phyloP scores from a whole-genome alignment of 30 jellyfish, hydroid and myxozoan species.

The Aurelia sp. region DNA sequence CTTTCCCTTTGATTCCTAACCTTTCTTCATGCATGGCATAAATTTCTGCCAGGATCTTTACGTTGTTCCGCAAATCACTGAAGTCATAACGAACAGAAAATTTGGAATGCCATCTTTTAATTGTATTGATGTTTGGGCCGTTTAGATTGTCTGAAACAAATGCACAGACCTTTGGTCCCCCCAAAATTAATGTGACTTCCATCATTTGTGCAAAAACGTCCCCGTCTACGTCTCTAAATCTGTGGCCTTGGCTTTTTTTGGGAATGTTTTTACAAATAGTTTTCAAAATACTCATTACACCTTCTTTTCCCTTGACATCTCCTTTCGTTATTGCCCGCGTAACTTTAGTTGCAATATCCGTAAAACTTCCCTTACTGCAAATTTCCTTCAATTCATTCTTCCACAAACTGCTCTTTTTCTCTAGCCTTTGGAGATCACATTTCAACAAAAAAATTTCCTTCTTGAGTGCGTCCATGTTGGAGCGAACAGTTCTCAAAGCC shows the following conservation, averaged over 20 bases:
- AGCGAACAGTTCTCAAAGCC: neutral
- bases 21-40: constrained; percentile 24
- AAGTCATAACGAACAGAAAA: constrained; percentile 28
- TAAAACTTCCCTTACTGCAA: constrained; percentile 27
- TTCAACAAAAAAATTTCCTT: constrained; percentile 4
- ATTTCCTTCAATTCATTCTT: constrained; percentile 19
- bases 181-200: constrained; percentile 34
- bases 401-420: neutral
- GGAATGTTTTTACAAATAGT: neutral
- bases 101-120: constrained; percentile 49
- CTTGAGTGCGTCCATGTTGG: neutral
- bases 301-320: constrained; percentile 23
- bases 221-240: constrained; percentile 34
- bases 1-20: neutral
- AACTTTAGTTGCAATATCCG: constrained; percentile 23
- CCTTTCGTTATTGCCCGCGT: neutral
- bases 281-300: constrained; percentile 14
- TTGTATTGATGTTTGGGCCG: constrained; percentile 47
- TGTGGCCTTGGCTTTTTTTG: constrained; percentile 15
- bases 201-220: constrained; percentile 23
- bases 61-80: neutral
- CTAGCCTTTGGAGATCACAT: constrained; percentile 22
- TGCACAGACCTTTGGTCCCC: constrained; percentile 45
- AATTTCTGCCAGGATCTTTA: constrained; percentile 20
- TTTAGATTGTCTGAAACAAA: constrained; percentile 41